These are phyloP conservation scores for Diuraphis noxia DNA, from an alignment of 1,140 invertebrate genomes.

Conservation along the genomic window DNA sequence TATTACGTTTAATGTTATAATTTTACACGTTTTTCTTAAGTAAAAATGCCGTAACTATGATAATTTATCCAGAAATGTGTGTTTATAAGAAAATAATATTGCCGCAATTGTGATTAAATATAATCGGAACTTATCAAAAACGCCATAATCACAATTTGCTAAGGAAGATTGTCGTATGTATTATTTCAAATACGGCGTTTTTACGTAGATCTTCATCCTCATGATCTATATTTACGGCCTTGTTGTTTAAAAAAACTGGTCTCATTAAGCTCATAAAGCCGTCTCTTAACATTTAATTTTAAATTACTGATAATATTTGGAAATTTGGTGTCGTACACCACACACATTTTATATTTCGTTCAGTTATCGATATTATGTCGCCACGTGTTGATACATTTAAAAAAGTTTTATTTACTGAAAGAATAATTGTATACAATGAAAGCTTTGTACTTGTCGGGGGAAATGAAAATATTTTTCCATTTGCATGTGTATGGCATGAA, in stretches of 20 bases:
- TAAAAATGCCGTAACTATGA: neutral
- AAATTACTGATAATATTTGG: too few species aligned
- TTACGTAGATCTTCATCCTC: neutral
- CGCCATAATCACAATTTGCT: neutral
- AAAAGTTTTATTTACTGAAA: too few species aligned
- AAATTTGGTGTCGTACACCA: too few species aligned
- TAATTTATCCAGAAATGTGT: neutral
- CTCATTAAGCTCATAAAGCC: neutral
- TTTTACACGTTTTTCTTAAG: neutral
- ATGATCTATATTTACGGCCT: neutral
- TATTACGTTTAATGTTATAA: neutral
- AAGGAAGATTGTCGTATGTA: neutral
- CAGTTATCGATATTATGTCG: too few species aligned
- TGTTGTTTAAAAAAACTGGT: neutral
- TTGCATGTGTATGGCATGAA: too few species aligned
- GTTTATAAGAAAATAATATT: neutral
- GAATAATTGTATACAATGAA: too few species aligned
- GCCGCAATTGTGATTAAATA: neutral
- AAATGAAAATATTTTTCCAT: too few species aligned
- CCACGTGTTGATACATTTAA: too few species aligned
- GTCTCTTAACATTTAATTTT: too few species aligned
- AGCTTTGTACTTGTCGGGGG: too few species aligned
- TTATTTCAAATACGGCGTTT: neutral
- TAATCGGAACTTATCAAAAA: too few species aligned
- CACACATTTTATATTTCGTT: too few species aligned